phyloP scores from a whole-genome alignment of 2,797 vertebrate species.

The Steatocranus sp. region DNA sequence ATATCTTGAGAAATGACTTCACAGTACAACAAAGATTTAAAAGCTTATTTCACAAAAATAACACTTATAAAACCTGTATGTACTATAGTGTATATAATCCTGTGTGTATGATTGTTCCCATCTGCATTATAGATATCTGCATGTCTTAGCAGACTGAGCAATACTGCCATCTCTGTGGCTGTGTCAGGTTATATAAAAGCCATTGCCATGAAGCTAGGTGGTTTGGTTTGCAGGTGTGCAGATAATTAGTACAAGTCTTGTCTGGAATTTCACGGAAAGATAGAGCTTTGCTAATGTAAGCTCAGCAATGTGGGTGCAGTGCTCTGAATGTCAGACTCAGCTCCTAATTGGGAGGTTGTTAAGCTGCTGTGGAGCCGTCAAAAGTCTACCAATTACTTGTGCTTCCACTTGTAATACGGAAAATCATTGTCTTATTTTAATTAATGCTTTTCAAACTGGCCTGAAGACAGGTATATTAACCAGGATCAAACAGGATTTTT shows the following conservation, averaged over 20 bases:
- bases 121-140: not conserved
- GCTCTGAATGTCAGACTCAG: constrained; percentile 22
- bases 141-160: not conserved
- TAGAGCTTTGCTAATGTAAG: constrained; percentile 10
- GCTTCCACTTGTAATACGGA: constrained; percentile 5
- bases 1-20: not conserved
- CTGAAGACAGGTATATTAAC: not conserved
- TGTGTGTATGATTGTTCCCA: not conserved
- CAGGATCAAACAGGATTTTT: not conserved
- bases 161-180: not conserved
- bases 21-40: not conserved
- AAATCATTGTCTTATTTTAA: constrained; percentile 23
- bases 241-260: constrained; percentile 20
- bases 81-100: not conserved
- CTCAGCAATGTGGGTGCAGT: constrained; percentile 11
- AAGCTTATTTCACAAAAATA: not conserved
- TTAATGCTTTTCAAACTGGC: constrained; percentile 1
- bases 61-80: not conserved
- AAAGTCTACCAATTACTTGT: constrained; percentile 28
- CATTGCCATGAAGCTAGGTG: not conserved
- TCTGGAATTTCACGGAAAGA: not conserved
- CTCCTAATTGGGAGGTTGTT: constrained; percentile 45
- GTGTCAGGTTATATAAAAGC: not conserved
- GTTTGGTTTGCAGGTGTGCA: not conserved
- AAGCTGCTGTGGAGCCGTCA: constrained; percentile 19